phyloP scores from a whole-genome alignment of 1,140 invertebrate species.

The Ylistrum balloti region DNA sequence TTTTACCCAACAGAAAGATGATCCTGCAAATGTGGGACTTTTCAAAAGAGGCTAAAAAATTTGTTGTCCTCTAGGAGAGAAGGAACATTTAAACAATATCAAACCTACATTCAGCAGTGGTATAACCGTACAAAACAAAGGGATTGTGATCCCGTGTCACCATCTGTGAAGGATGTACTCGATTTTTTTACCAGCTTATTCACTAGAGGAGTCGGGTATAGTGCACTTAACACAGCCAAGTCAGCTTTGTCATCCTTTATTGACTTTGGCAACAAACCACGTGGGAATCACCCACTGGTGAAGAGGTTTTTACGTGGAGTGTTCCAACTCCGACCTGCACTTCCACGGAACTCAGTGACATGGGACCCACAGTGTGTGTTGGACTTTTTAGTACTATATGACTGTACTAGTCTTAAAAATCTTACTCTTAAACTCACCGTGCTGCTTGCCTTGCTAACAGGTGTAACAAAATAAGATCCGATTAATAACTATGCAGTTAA shows the following conservation, averaged over 20 bases:
- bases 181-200: conserved; percentile 55
- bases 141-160: conserved; percentile 43
- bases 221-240: neutral
- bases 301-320: conserved; percentile 42
- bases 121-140: conserved; percentile 44
- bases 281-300: conserved; percentile 22
- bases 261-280: conserved; percentile 32
- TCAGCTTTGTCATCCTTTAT: neutral
- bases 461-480: too few species aligned
- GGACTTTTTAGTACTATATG: neutral
- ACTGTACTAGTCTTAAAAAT: conserved; percentile 35
- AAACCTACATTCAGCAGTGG: conserved; percentile 49
- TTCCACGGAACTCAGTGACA: neutral
- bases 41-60: conserved; percentile 46
- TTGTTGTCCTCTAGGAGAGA: conserved; percentile 48
- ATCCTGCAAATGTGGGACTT: conserved; percentile 32
- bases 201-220: conserved; percentile 40
- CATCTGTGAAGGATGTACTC: conserved; percentile 46
- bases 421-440: conserved; percentile 46
- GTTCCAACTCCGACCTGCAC: neutral
- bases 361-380: conserved; percentile 43
- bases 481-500: too few species aligned
- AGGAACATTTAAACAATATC: conserved; percentile 54
- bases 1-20: conserved; percentile 45
- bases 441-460: conserved; percentile 45